A percentile compares a stretch with the other conserved stretches of the same genome.
Conservation (phyloP, 2,888 invertebrate genomes). For the Sycophila texana region DNA sequence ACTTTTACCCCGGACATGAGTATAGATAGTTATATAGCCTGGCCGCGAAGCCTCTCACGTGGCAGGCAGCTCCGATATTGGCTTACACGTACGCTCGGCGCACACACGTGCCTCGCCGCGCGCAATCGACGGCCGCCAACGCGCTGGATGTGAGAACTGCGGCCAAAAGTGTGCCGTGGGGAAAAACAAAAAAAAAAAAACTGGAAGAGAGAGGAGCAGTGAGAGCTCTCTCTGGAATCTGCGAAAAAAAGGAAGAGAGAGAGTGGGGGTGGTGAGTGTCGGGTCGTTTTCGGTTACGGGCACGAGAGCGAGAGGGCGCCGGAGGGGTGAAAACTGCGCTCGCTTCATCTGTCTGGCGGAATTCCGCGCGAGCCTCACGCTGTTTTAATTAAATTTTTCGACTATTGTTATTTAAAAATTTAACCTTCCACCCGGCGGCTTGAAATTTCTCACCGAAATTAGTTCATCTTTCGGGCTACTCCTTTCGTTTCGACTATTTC, state of each 20-base stretch:
- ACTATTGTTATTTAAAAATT: constrained; percentile 40
- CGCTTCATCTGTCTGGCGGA: constrained; percentile 32
- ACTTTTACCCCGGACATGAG: background rate
- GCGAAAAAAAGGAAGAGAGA: constrained; percentile 4
- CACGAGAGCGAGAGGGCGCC: constrained; percentile 1
- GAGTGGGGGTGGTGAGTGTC: background rate
- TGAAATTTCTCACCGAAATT: background rate
- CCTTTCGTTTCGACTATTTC: background rate
- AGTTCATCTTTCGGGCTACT: constrained; percentile 22
- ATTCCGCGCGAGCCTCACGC: constrained; percentile 20
- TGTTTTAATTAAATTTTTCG: constrained; percentile 46
- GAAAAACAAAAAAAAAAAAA: constrained; percentile 28
- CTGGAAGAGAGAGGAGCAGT: background rate
- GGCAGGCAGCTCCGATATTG: constrained; percentile 40
- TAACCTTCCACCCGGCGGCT: constrained; percentile 6
- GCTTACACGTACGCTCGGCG: constrained; percentile 11
- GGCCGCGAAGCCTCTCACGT: constrained; percentile 19
- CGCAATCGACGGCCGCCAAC: constrained; percentile 23
- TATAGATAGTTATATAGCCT: background rate
- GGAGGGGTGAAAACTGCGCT: background rate
- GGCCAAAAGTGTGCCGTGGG: constrained; percentile 40
- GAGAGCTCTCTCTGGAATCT: constrained; percentile 22
- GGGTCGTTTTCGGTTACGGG: background rate
- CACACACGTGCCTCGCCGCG: constrained; percentile 2
- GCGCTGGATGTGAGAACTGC: constrained; percentile 2